Conservation (phyloP, 1,140 invertebrate species). For the Calliphora vicina region DNA sequence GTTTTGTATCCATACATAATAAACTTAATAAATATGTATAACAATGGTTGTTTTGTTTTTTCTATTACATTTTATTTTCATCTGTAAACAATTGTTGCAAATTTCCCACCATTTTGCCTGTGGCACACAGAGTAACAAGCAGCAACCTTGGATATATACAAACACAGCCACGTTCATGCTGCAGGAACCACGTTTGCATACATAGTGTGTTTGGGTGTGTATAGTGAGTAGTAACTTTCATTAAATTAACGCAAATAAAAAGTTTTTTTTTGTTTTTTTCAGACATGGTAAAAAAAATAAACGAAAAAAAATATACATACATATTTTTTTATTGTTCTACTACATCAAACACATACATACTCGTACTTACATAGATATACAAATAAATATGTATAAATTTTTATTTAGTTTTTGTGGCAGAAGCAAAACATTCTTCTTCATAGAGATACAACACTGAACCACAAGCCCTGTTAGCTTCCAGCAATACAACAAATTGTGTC, state of each 20-base stretch:
- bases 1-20: too few species aligned
- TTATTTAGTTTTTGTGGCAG: not conserved
- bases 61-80: not conserved
- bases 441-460: not conserved
- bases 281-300: not conserved
- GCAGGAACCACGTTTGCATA: not conserved
- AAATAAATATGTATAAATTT: not conserved
- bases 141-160: not conserved
- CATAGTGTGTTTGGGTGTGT: not conserved
- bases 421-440: not conserved
- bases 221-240: not conserved
- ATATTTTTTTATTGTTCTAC: not conserved
- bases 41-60: not conserved
- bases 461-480: not conserved
- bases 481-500: conserved; percentile 9
- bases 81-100: conserved; percentile 3
- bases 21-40: too few species aligned
- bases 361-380: too few species aligned
- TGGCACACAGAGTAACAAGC: not conserved
- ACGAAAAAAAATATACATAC: not conserved
- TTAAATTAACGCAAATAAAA: conserved; percentile 10
- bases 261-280: not conserved
- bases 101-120: not conserved
- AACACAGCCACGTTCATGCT: not conserved
- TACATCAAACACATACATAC: too few species aligned